These are phyloP conservation scores for Knipowitschia caucasica DNA, from an alignment of 2,797 vertebrate genomes.

Conservation along the genomic window DNA sequence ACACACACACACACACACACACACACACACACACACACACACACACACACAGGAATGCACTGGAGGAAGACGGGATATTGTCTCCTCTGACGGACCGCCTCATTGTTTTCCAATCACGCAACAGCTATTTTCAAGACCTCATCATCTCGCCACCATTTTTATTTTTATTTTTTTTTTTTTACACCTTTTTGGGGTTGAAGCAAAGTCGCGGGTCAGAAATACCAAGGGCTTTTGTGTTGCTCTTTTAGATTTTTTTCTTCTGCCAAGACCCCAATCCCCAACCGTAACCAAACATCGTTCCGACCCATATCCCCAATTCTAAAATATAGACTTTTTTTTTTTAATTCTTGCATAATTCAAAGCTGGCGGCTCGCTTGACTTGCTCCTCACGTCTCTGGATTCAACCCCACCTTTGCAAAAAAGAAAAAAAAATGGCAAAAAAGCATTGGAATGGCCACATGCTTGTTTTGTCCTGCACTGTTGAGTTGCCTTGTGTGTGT, in stretches of 20 bases:
- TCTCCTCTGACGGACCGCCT: slow-evolving; percentile 36
- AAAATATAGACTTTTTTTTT: background rate
- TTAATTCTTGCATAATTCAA: slow-evolving; percentile 33
- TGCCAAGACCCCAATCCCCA: too few species aligned
- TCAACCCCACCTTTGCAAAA: slow-evolving; percentile 9
- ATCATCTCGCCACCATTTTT: background rate
- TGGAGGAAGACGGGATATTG: slow-evolving; percentile 57
- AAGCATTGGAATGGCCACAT: slow-evolving; percentile 22
- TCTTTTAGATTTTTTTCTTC: too few species aligned
- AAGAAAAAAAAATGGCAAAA: background rate
- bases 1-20: background rate
- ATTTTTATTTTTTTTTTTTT: background rate
- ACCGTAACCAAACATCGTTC: too few species aligned
- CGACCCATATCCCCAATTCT: too few species aligned
- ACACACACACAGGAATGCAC: slow-evolving; percentile 52
- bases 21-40: slow-evolving; percentile 4
- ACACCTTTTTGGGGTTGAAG: too few species aligned
- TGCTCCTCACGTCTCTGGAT: background rate
- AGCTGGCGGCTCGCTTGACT: background rate
- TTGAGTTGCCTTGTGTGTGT: too few species aligned
- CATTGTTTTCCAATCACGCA: slow-evolving; percentile 63
- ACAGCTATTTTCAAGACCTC: slow-evolving; percentile 55
- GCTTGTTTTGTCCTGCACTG: too few species aligned
- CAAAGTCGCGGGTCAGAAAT: too few species aligned
- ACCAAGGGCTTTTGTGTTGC: too few species aligned